Evolutionary conservation across 2,113 vertebrate species (phyloP).

Genomic region (Ursus arctos): DNA sequence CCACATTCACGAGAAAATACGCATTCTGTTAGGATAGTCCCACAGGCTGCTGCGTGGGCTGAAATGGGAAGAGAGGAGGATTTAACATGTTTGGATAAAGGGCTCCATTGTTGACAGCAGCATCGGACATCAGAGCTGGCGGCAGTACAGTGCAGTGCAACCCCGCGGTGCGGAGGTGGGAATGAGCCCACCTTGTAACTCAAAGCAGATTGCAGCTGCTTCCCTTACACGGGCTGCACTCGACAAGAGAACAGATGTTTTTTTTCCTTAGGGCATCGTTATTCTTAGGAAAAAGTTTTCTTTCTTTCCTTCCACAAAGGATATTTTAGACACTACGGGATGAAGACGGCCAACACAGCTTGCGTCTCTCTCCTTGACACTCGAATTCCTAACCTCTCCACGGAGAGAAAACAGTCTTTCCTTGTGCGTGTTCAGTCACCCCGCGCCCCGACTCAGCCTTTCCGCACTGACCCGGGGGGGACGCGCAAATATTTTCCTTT

Average conservation of each 20-base stretch:
- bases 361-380: neutral
- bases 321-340: neutral
- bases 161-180: neutral
- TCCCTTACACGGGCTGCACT: neutral
- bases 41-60: neutral
- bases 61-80: neutral
- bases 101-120: neutral
- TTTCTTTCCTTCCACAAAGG: constrained; percentile 2
- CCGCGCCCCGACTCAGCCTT: neutral
- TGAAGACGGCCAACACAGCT: neutral
- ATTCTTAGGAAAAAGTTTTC: constrained; percentile 25
- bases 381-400: neutral
- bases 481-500: neutral
- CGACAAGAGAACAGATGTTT: constrained; percentile 28
- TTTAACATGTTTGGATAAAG: neutral
- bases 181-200: neutral
- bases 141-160: neutral
- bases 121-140: neutral
- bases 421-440: neutral
- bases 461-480: neutral
- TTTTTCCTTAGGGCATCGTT: neutral
- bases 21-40: neutral
- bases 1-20: neutral
- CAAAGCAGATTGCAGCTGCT: constrained; percentile 37
- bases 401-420: neutral